Percentiles rank a stretch among this genome's conserved stretches.
phyloP scores from a whole-genome alignment of 2,797 vertebrate species.

The Peromyscus attwateri region DNA sequence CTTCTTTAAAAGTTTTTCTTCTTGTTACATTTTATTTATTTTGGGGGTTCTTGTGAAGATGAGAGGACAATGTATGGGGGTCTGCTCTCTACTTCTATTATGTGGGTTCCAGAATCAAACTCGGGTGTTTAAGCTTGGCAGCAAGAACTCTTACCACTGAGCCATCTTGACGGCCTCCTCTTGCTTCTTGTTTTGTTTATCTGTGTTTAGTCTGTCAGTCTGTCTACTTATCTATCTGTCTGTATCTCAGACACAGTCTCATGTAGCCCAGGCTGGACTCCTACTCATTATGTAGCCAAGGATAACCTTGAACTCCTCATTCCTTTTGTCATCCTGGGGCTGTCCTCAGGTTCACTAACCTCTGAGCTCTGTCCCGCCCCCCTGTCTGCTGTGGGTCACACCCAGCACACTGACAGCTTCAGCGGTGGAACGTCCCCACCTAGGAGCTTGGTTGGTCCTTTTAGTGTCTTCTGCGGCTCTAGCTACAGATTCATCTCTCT shows the following conservation, averaged over 20 bases:
- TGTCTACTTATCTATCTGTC: not conserved
- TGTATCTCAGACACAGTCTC: not conserved
- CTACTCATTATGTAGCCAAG: not conserved
- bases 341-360: not conserved
- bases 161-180: not conserved
- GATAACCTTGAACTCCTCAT: not conserved
- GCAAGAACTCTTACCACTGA: not conserved
- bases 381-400: not conserved
- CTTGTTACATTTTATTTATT: not conserved
- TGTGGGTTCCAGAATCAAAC: too few species aligned
- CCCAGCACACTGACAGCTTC: not conserved
- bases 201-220: not conserved
- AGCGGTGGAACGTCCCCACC: not conserved
- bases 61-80: accelerated
- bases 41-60: not conserved
- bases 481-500: not conserved
- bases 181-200: not conserved
- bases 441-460: not conserved
- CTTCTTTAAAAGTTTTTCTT: not conserved
- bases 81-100: not conserved
- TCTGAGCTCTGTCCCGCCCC: not conserved
- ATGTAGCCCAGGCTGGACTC: not conserved
- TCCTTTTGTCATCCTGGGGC: not conserved
- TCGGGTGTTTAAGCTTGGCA: too few species aligned
- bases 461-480: not conserved